phyloP scores from a whole-genome alignment of 1,140 invertebrate species.

The Brachionus calyciflorus region DNA sequence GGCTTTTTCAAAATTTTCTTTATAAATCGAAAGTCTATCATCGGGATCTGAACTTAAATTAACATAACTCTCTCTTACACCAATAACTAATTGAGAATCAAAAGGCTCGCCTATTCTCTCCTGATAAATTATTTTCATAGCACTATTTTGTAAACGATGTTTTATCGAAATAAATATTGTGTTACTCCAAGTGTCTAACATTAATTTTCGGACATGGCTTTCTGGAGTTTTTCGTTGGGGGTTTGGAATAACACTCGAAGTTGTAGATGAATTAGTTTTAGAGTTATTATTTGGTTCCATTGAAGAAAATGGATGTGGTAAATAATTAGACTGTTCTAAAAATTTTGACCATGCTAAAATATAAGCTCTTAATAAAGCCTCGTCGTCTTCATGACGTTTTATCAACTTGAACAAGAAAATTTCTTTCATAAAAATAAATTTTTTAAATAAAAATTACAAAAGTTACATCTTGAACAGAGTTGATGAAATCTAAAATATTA shows the following conservation, averaged over 20 bases:
- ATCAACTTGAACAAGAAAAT: slow-evolving; percentile 67
- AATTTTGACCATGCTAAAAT: slow-evolving; percentile 95
- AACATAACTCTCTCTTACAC: slow-evolving; percentile 89
- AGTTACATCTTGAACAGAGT: slow-evolving; percentile 77
- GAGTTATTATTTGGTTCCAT: slow-evolving; percentile 66
- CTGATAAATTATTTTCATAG: slow-evolving; percentile 91
- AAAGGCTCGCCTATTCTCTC: slow-evolving; percentile 95
- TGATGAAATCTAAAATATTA: slow-evolving; percentile 90
- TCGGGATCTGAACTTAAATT: slow-evolving; percentile 89
- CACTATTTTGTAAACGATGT: slow-evolving; percentile 85
- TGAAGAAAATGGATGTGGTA: slow-evolving; percentile 90
- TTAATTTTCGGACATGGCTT: slow-evolving; percentile 67
- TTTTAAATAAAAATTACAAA: not conserved
- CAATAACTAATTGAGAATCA: slow-evolving; percentile 93
- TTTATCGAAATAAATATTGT: slow-evolving; percentile 93
- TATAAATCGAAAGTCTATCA: slow-evolving; percentile 90
- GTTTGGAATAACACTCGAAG: slow-evolving; percentile 57
- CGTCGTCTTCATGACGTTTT: slow-evolving; percentile 83
- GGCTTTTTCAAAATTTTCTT: slow-evolving; percentile 92
- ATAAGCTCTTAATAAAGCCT: slow-evolving; percentile 88
- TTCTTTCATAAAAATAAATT: not conserved
- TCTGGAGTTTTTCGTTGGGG: not conserved
- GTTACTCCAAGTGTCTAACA: slow-evolving; percentile 96
- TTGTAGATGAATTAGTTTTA: slow-evolving; percentile 62
- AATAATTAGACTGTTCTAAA: slow-evolving; percentile 92